Evolutionary conservation across 2,113 vertebrate species (phyloP).

Genomic region (Mionectes macconnelli): DNA sequence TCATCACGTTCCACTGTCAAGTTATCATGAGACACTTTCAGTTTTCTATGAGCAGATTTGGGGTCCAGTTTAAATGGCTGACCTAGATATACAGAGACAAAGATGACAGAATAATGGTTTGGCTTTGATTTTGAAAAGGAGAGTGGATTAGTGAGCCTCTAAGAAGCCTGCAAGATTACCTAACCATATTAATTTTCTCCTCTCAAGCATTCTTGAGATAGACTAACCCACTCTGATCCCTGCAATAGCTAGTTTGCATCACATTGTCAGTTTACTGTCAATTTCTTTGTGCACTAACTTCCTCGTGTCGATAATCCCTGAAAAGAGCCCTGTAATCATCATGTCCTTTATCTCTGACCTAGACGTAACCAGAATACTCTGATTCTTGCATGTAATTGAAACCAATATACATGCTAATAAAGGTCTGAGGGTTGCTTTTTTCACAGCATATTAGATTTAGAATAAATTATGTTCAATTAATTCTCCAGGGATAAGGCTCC

Average conservation of each 20-base stretch:
- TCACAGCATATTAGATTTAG: conserved; percentile 27
- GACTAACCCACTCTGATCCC: not conserved
- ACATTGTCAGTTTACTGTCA: conserved; percentile 19
- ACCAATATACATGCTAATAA: conserved; percentile 58
- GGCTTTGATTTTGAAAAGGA: not conserved
- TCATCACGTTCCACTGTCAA: conserved; percentile 96
- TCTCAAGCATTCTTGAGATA: not conserved
- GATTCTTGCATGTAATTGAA: conserved; percentile 44
- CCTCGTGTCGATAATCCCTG: not conserved
- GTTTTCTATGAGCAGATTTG: conserved; percentile 93
- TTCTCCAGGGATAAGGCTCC: not conserved
- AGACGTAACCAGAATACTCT: conserved; percentile 40
- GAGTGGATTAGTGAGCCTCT: not conserved
- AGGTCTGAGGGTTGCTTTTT: conserved; percentile 34
- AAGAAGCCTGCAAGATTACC: not conserved
- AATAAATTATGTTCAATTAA: not conserved
- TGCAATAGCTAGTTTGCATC: not conserved
- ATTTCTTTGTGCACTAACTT: not conserved
- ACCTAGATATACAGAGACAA: conserved; percentile 73
- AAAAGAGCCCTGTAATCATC: conserved; percentile 31
- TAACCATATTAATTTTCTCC: not conserved
- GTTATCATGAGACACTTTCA: conserved; percentile 95
- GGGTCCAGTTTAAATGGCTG: conserved; percentile 97
- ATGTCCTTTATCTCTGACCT: conserved; percentile 14
- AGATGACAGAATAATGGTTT: not conserved